Evolutionary conservation across 2,797 vertebrate species (phyloP), one percentile per base, ranked within the genome.

Genomic region (Dipus sagitta): DNA sequence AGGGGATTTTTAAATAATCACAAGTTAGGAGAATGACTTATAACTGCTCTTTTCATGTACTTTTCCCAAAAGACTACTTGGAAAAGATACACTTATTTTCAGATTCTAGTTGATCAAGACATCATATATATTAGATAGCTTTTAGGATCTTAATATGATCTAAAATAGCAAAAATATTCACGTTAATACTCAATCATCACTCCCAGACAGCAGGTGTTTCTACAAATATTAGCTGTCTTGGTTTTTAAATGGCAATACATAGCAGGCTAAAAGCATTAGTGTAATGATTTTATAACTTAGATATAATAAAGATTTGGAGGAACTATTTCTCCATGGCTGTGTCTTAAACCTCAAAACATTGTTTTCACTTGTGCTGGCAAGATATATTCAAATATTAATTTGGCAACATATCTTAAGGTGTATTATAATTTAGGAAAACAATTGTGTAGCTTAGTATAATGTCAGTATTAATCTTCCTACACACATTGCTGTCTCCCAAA

Each of bases 141-240:
- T 0, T 76, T 70, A 81, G 74, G 89, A 62, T 96, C 71, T 96
- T 86, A 80, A 77, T 85, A 26, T 42, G 28, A 0, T 86, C 52
- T 86, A 92, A 90, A 83, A 86, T 64, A 92, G 54, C 76, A 86
- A 30, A 68, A 85, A n/a, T 52, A 20, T 84, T 84, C 70, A 86
- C 34, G 62, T 89, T 85, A 71, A 81, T 81, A 88, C 52, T 87
- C 14, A 94, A 64, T 79, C 30, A 26, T 91, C 65, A 86, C 81
- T 95, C 76, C 38, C 38, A 85, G 67, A 84, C 14, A 92, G 54
- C 60, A 93, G 60, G 80, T 80, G 75, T 91, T 47, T 74, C 67
- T 88, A 89, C 74, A 92, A 86, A 91, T 87, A 20, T 91, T 91
- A 91, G 74, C 74, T 85, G 24, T 89, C 70, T 96, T 62, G 62